Conservation (phyloP, 2,888 invertebrate species). For the Dolichopus griseipennis region DNA sequence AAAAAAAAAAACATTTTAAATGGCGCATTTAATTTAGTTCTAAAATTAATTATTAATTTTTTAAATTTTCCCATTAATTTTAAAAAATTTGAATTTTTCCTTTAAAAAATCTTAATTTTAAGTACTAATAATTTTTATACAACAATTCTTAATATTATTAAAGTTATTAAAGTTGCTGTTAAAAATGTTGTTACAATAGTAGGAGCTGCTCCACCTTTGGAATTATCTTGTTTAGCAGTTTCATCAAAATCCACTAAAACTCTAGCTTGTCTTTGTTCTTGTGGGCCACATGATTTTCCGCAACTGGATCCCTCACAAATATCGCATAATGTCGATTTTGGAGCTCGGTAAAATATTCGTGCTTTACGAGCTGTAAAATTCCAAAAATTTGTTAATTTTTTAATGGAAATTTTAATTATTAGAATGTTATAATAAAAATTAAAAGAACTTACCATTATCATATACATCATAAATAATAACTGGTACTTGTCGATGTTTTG, state of each 20-base stretch:
- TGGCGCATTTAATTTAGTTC: not conserved
- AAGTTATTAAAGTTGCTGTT: not conserved
- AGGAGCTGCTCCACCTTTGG: slow-evolving; percentile 7
- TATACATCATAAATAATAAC: slow-evolving; percentile 86
- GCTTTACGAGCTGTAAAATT: slow-evolving; percentile 61
- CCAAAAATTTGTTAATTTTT: not conserved
- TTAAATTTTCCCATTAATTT: not conserved
- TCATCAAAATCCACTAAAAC: slow-evolving; percentile 18
- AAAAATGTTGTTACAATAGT: not conserved
- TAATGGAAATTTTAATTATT: not conserved
- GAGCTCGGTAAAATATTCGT: slow-evolving; percentile 69
- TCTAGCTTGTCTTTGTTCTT: slow-evolving; percentile 32
- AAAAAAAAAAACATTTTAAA: not conserved
- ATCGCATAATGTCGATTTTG: slow-evolving; percentile 65
- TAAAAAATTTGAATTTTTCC: too few species aligned
- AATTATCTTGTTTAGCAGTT: slow-evolving; percentile 11
- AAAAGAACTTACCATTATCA: slow-evolving; percentile 66
- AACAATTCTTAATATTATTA: not conserved
- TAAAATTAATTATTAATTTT: not conserved
- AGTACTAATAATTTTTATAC: not conserved
- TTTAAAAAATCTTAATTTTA: too few species aligned
- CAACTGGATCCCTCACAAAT: slow-evolving; percentile 65
- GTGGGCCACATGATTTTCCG: slow-evolving; percentile 38
- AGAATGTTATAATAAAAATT: not conserved
- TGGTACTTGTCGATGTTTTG: slow-evolving; percentile 75